Evolutionary conservation across 2,797 vertebrate species (phyloP).

Genomic region (Sarcophilus harrisii): DNA sequence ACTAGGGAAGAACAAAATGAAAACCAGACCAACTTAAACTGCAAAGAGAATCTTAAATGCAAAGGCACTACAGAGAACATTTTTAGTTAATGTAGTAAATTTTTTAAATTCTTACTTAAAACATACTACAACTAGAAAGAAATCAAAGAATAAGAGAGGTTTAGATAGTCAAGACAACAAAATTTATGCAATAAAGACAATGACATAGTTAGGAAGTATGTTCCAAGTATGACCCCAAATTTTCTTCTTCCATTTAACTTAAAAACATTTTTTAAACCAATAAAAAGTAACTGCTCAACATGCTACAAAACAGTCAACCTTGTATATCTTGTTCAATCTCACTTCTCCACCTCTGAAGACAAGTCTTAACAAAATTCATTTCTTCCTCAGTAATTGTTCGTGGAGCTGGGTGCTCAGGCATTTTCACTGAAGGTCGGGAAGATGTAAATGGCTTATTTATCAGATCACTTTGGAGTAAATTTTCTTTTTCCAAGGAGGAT

Average conservation of each 20-base stretch:
- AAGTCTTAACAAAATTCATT: slow-evolving; percentile 89
- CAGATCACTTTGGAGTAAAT: slow-evolving; percentile 78
- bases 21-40: not conserved
- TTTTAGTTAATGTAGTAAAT: not conserved
- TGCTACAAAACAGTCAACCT: slow-evolving; percentile 83
- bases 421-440: slow-evolving; percentile 80
- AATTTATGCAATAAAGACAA: not conserved
- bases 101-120: slow-evolving; percentile 9
- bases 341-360: slow-evolving; percentile 94
- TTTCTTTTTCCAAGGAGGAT: slow-evolving; percentile 49
- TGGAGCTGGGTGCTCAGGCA: slow-evolving; percentile 87
- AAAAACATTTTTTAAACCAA: not conserved
- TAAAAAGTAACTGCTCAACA: not conserved
- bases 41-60: not conserved
- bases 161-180: not conserved
- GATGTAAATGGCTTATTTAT: slow-evolving; percentile 84
- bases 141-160: not conserved
- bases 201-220: not conserved
- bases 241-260: not conserved
- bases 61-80: slow-evolving; percentile 9
- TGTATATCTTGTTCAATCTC: slow-evolving; percentile 94
- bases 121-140: slow-evolving; percentile 15
- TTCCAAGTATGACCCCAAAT: not conserved
- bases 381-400: slow-evolving; percentile 89
- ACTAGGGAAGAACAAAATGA: not conserved